These are phyloP conservation scores for Oscheius sp. DNA, from an alignment of 1,140 invertebrate species.

Conservation along the genomic window DNA sequence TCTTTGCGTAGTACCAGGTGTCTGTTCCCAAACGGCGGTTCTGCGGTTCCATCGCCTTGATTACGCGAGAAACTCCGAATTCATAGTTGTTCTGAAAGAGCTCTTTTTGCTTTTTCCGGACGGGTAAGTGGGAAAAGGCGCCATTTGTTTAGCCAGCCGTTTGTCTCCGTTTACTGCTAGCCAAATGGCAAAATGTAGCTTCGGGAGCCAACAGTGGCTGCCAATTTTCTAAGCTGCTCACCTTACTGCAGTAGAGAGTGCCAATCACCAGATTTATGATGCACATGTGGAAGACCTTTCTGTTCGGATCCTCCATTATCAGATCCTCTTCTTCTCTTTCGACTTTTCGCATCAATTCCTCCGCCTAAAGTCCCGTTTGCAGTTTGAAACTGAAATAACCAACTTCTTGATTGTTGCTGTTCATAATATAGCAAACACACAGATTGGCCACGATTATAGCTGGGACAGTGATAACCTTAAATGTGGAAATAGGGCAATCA, in stretches of 20 bases:
- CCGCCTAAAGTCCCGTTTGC: conserved; percentile 68
- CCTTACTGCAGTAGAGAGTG: conserved; percentile 92
- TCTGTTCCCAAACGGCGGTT: conserved; percentile 91
- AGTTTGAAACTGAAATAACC: background rate
- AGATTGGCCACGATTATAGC: conserved; percentile 95
- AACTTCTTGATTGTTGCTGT: conserved; percentile 89
- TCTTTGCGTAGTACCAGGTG: conserved; percentile 94
- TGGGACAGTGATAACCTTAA: conserved; percentile 82
- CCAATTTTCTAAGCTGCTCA: conserved; percentile 3
- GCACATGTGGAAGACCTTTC: conserved; percentile 92
- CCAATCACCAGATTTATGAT: conserved; percentile 98
- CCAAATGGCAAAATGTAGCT: background rate
- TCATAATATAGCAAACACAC: conserved; percentile 99
- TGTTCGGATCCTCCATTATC: conserved; percentile 85
- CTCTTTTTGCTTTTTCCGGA: background rate
- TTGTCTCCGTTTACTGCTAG: conserved; percentile 1
- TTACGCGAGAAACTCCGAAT: conserved; percentile 94
- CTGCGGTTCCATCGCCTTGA: conserved; percentile 91
- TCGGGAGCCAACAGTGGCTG: background rate
- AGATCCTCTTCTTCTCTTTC: conserved; percentile 91
- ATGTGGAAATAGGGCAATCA: conserved; percentile 23
- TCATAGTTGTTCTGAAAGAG: conserved; percentile 82
- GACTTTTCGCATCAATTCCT: conserved; percentile 96
- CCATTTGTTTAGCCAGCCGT: background rate
- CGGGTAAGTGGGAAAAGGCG: background rate